Conservation (phyloP, 1,140 invertebrate genomes). For the Diachasmimorpha longicaudata region DNA sequence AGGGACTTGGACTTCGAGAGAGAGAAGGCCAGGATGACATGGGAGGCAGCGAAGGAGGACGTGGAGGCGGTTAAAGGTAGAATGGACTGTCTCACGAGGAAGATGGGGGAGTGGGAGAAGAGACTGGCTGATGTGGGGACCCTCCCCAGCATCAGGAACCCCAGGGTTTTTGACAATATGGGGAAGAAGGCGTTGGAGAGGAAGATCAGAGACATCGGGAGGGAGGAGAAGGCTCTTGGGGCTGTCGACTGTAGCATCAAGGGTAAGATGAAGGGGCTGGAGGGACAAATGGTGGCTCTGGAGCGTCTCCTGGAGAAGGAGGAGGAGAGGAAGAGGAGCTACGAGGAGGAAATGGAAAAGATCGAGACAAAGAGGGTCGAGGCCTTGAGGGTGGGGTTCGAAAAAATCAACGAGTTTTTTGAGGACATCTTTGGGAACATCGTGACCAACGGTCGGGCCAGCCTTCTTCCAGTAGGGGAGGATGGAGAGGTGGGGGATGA, state of each 20-base stretch:
- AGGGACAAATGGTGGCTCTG: not conserved
- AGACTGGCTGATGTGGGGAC: not conserved
- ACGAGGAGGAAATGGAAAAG: slow-evolving; percentile 76
- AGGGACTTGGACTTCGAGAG: not conserved
- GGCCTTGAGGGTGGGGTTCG: slow-evolving; percentile 85
- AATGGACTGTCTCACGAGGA: not conserved
- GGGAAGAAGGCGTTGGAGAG: not conserved
- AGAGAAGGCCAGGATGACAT: not conserved
- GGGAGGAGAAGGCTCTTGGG: not conserved
- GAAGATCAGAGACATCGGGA: not conserved
- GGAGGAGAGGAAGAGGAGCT: not conserved
- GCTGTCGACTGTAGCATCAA: not conserved
- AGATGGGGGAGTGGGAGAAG: not conserved
- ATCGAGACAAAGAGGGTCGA: slow-evolving; percentile 97
- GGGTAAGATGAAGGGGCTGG: not conserved
- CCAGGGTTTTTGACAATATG: not conserved
- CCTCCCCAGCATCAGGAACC: not conserved
- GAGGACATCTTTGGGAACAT: slow-evolving; percentile 95
- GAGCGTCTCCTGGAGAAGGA: not conserved
- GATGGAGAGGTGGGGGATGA: slow-evolving; percentile 71
- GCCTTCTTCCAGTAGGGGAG: slow-evolving; percentile 77
- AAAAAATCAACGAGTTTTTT: slow-evolving; percentile 83
- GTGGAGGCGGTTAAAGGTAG: not conserved
- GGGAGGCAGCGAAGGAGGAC: not conserved
- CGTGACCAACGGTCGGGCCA: slow-evolving; percentile 91